Conservation (phyloP, 2,888 invertebrate species). For the Isotomurus palustris region DNA sequence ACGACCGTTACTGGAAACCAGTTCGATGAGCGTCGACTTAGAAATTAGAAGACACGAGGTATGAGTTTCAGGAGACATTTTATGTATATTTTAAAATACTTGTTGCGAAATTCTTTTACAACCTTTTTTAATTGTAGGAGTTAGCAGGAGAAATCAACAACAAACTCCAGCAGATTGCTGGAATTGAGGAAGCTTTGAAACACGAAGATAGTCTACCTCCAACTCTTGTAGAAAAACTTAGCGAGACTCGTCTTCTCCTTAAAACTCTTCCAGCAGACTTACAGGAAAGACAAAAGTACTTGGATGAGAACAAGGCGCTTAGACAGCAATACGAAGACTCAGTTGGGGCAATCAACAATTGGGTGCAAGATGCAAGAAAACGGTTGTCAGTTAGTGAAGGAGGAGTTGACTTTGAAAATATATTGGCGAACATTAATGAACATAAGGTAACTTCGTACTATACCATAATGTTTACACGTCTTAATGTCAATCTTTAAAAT, state of each 20-base stretch:
- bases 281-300: conserved; percentile 72
- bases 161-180: conserved; percentile 65
- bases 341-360: conserved; percentile 71
- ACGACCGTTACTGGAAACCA: conserved; percentile 72
- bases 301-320: conserved; percentile 69
- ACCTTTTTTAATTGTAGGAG: conserved; percentile 38
- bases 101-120: background rate
- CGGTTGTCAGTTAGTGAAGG: conserved; percentile 71
- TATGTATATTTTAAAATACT: background rate
- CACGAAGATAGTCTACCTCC: conserved; percentile 75
- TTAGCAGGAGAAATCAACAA: conserved; percentile 65
- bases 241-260: conserved; percentile 73
- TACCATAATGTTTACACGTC: no score
- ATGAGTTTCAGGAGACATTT: conserved; percentile 46
- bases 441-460: conserved; percentile 61
- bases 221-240: conserved; percentile 74
- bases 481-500: background rate
- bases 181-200: conserved; percentile 65
- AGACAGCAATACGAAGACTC: conserved; percentile 71
- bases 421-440: conserved; percentile 74
- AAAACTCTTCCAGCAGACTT: conserved; percentile 74
- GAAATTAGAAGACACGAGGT: conserved; percentile 70
- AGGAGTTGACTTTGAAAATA: conserved; percentile 82
- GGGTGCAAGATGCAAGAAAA: conserved; percentile 78
- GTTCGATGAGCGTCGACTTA: conserved; percentile 71